Base-by-base conservation (phyloP, 2,888 invertebrate species). In the Hipparchia semele region DNA sequence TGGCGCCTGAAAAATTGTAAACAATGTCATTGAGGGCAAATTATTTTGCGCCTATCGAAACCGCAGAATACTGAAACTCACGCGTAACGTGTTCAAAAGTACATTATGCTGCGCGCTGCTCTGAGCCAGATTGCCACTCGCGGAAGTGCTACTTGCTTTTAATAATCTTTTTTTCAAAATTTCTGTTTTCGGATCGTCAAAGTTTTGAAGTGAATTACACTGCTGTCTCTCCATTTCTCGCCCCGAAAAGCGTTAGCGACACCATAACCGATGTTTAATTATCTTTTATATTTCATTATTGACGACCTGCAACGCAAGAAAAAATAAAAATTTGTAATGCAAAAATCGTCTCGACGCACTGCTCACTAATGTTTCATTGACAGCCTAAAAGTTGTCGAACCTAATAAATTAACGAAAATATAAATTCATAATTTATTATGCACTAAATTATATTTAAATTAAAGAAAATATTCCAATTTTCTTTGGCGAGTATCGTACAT, bases 151-250 rank as follows among this genome's bases (percentile, higher is more conserved):
- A 72, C 83, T 82, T 60, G 92, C 87, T 86, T 92, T 93, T 81
- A 94, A 85, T 84, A 94, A 88, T 89, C 92, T 90, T 87, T 92
- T 94, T 91, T 93, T 93, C 84, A 94, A 90, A 84, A 94, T 93
- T 88, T 93, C 94, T 75, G 90, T 88, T 88, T 91, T 93, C 75
- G 91, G 87, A 78, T 90, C 92, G 80, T 92, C 92, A 91, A 92
- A 94, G 89, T 94, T 94, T 93, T 90, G 92, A 92, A 93, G 90
- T 92, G 88, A 84, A 89, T 91, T 93, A 91, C 86, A 89, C 79
- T 90, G 90, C 86, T 89, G 90, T 88, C 89, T 90, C 87, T 94
- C 94, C 94, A 94, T 94, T 89, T 91, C 92, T 90, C 87, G 84
- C 82, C 82, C 80, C 79, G 83, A 81, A 85, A 81, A 87, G 85